A percentile compares a stretch with the other conserved stretches of the same genome.
These are phyloP conservation scores for Cheilosia soror DNA, from an alignment of 2,888 invertebrate genomes.

Conservation along the genomic window DNA sequence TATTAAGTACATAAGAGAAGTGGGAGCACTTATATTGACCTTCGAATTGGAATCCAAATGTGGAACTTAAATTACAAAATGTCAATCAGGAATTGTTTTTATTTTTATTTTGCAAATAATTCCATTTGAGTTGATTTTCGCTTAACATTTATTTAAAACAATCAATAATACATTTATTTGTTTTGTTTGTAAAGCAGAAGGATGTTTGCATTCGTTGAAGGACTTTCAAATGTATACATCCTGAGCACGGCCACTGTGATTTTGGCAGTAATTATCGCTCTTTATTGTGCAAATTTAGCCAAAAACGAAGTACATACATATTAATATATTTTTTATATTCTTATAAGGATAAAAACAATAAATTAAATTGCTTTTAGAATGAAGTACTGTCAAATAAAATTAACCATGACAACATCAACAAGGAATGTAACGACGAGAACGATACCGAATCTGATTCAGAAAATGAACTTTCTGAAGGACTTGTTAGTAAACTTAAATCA, in stretches of 20 bases:
- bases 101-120: slow-evolving; percentile 13
- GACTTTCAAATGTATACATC: slow-evolving; percentile 77
- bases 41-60: slow-evolving; percentile 7
- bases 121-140: slow-evolving; percentile 10
- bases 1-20: neutral
- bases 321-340: neutral
- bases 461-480: slow-evolving; percentile 50
- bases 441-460: slow-evolving; percentile 76
- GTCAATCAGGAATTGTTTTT: slow-evolving; percentile 35
- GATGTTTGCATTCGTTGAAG: slow-evolving; percentile 67
- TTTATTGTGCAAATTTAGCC: slow-evolving; percentile 78
- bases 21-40: slow-evolving; percentile 26
- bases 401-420: slow-evolving; percentile 32
- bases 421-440: slow-evolving; percentile 76
- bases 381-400: slow-evolving; percentile 4
- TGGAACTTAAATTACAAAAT: slow-evolving; percentile 24
- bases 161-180: neutral
- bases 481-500: slow-evolving; percentile 79
- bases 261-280: slow-evolving; percentile 78
- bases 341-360: slow-evolving; percentile 1
- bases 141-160: slow-evolving; percentile 6
- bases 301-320: slow-evolving; percentile 74
- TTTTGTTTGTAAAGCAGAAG: neutral
- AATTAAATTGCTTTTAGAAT: slow-evolving; percentile 19
- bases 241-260: slow-evolving; percentile 77